Evolutionary conservation across 2,888 invertebrate species (phyloP).

Genomic region (Muscina levida): DNA sequence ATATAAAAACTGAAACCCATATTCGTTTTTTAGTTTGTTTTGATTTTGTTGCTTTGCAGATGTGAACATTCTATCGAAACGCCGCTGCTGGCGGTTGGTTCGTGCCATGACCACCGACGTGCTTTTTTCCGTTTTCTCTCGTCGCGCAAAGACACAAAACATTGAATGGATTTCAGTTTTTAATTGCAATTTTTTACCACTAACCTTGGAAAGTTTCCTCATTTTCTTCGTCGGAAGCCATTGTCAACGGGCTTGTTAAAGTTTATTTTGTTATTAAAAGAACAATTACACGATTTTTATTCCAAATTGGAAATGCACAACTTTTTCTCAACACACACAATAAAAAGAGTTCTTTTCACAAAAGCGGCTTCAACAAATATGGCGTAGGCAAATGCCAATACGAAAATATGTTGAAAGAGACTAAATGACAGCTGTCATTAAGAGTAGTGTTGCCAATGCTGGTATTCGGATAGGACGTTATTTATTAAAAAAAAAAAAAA

Average conservation of each 20-base stretch:
- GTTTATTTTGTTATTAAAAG: slow-evolving; percentile 40
- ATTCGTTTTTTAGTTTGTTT: slow-evolving; percentile 40
- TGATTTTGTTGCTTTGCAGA: slow-evolving; percentile 3
- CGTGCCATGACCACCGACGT: slow-evolving; percentile 43
- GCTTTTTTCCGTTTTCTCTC: slow-evolving; percentile 34
- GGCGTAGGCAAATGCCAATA: slow-evolving; percentile 63
- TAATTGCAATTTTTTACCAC: slow-evolving; percentile 69
- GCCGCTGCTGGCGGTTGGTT: slow-evolving; percentile 22
- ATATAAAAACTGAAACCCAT: slow-evolving; percentile 8
- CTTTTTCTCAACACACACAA: slow-evolving; percentile 62
- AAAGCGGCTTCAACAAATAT: slow-evolving; percentile 71
- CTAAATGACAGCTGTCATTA: too few relatives aligned
- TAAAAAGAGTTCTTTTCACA: slow-evolving; percentile 58
- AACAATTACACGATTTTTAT: slow-evolving; percentile 70
- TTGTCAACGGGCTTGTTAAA: slow-evolving; percentile 75
- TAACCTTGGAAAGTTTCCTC: slow-evolving; percentile 93
- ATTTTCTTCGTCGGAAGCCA: slow-evolving; percentile 94
- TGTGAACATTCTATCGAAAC: slow-evolving; percentile 2
- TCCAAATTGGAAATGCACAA: slow-evolving; percentile 72
- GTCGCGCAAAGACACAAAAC: slow-evolving; percentile 17
- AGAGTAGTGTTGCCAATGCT: too few relatives aligned
- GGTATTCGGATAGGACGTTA: too few relatives aligned
- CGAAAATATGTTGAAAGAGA: too few relatives aligned
- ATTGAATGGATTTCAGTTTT: slow-evolving; percentile 36
- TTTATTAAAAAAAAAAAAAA: too few relatives aligned